phyloP scores from a whole-genome alignment of 2,797 vertebrate species.

The Pyrocephalus nanus region DNA sequence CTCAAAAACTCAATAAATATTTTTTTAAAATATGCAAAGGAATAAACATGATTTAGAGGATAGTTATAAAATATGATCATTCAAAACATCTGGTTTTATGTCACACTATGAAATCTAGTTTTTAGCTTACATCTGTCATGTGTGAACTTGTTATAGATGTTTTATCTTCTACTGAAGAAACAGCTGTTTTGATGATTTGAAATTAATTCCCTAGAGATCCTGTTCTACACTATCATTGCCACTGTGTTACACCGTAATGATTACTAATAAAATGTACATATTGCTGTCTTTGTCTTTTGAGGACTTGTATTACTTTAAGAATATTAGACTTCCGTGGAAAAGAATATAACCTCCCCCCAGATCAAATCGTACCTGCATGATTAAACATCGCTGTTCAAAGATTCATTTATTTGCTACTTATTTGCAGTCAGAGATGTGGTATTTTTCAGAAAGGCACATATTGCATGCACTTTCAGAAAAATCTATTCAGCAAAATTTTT shows the following conservation, averaged over 20 bases:
- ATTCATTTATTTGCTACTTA: not conserved
- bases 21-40: constrained; percentile 28
- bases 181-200: constrained; percentile 80
- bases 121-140: constrained; percentile 82
- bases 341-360: not conserved
- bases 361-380: not conserved
- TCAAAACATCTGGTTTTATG: constrained; percentile 82
- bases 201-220: constrained; percentile 77
- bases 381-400: not conserved
- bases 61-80: constrained; percentile 76
- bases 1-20: constrained; percentile 46
- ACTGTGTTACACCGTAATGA: constrained; percentile 64
- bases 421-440: not conserved
- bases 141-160: constrained; percentile 84
- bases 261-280: constrained; percentile 64
- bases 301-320: constrained; percentile 15
- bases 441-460: constrained; percentile 12
- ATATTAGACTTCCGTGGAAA: constrained; percentile 4
- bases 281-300: constrained; percentile 69
- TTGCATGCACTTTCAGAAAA: not conserved
- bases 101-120: constrained; percentile 76
- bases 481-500: not conserved
- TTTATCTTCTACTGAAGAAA: constrained; percentile 80
- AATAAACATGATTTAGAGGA: constrained; percentile 60
- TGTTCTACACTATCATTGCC: constrained; percentile 51